Base-by-base conservation (phyloP, 2,113 vertebrate species). In the Embiotoca jacksoni region DNA sequence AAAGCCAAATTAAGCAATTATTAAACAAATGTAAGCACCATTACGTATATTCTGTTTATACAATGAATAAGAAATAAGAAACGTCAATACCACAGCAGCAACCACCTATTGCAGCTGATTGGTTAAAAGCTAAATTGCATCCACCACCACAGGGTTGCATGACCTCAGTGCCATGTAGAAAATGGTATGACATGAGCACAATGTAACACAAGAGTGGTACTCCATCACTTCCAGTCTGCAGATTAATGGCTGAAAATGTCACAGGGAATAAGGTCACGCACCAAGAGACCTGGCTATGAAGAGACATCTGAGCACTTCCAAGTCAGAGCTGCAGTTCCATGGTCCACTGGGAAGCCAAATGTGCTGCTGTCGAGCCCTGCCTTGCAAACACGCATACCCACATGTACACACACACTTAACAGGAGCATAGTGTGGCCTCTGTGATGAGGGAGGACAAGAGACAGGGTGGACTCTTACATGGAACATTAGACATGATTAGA, bases 211-310 rank as follows among this genome's bases (percentile, higher is more conserved):
- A 71, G 80, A 91, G 87, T 81, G 83, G 81, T 71, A 86, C 90
- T 94, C 91, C 84, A 92, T 93, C 91, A 91, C 86, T 86, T 60
- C 74, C 83, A n/a, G 81, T 89, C 88, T 70, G 85, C 74, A 93
- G 92, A 93, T 94, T 93, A 92, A 94, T 93, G 92, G 89, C 88
- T 88, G 86, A 83, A 94, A 94, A 94, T 94, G 92, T 92, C 92
- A 91, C 82, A 63, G 91, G 87, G 91, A 94, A 94, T 94, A 94
- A 93, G 92, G 88, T 92, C 87, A 89, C 47, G 85, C 87, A 71
- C 91, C 86, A 76, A 86, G 89, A 92, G 88, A 90, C 88, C 86
- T 74, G 85, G 68, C 90, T 87, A 85, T 85, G 91, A 92, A 89
- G 88, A 88, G 85, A 86, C 85, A 84, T 89, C 79, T 64, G 89